Evolutionary conservation across 2,888 invertebrate genomes (phyloP), one percentile per base, ranked within the genome.

Genomic region (Polymixis flavicincta): DNA sequence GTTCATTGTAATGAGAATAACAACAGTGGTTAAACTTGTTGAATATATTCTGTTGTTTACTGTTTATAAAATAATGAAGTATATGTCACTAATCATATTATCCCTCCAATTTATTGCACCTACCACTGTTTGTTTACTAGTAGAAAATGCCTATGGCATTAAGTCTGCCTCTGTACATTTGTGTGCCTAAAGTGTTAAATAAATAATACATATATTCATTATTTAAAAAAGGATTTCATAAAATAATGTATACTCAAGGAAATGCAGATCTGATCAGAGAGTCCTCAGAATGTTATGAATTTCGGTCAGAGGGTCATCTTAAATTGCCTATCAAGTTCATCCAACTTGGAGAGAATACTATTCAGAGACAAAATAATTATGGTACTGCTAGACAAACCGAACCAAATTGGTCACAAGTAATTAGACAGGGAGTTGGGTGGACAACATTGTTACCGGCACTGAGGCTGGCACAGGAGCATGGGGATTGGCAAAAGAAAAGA

Each of bases 1-100:
- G 25, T 60, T 42, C 4, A 60, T 32, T 42, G 52, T 54, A 60
- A 54, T 60, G n/a, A 60, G 32, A 52, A 52, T 32, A 65, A 60
- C 25, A 17, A 45, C 65, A 28, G 45, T 60, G 76, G 9, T 2
- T 14, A 48, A 55, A 74, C 57, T 64, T 65, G 52, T 77, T 54
- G 22, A 59, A 54, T 59, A 52, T 42, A 13, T 13, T 32, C 6
- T 52, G 14, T 52, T 60, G 59, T 54, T 25, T 54, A 37, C 48
- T 45, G 37, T 59, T 71, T 63, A 45, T 42, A 25, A 22, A 57
- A 37, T 14, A 11, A 37, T 17, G 11, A 37, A 17, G 14, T 52
- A 37, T 2, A 22, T 67, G n/a, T 48, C 13, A 65, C 8, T 64
- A 13, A n/a, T 25, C 5, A 32, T 37, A 32, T 32, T 32, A 32